Evolutionary conservation across 2,888 invertebrate genomes (phyloP), one percentile per base, ranked within the genome.

Genomic region (Labia minor): DNA sequence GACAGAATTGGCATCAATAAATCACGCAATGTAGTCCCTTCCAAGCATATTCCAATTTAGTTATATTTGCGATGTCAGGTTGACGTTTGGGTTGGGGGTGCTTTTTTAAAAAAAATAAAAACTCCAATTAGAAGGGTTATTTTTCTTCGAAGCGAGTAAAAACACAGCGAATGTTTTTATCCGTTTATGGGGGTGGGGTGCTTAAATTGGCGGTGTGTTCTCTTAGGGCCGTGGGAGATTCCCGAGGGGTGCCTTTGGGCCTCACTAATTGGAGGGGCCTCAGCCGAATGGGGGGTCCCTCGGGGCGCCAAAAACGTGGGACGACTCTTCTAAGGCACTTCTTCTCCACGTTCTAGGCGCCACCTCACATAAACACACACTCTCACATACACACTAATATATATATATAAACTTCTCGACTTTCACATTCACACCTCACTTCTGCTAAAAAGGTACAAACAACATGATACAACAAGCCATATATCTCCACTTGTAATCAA

Each of bases 51-150:
- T 26, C 26, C 26, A 26, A 26, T 26, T 26, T 26, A 26, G 26
- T 26, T 26, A 26, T 26, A 6, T 26, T 26, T 26, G 26, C 26
- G 26, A 26, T 26, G 26, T 8, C 26, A 3, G 3, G 26, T 26
- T 26, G 26, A 8, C 3, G 4, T 3, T 8, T 8, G 4, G 3
- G 26, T 26, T 26, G 26, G 26, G 8, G 4, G 26, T 3, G 26
- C 4, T 26, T 3, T 3, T 26, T 26, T 26, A 6, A 26, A 26
- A 26, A 26, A 26, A 26, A 26, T 26, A 26, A 26, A 26, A 26
- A 26, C 49, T 49, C 49, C 49, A 49, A 49, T 49, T 49, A 49
- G 49, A 49, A 49, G 49, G 49, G 49, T 49, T 49, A 49, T 49
- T 49, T 49, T 49, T 49, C 49, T 49, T 49, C 49, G 49, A 49